These are phyloP conservation scores for Megamerina dolium DNA, from an alignment of 2,888 invertebrate genomes.

Conservation along the genomic window DNA sequence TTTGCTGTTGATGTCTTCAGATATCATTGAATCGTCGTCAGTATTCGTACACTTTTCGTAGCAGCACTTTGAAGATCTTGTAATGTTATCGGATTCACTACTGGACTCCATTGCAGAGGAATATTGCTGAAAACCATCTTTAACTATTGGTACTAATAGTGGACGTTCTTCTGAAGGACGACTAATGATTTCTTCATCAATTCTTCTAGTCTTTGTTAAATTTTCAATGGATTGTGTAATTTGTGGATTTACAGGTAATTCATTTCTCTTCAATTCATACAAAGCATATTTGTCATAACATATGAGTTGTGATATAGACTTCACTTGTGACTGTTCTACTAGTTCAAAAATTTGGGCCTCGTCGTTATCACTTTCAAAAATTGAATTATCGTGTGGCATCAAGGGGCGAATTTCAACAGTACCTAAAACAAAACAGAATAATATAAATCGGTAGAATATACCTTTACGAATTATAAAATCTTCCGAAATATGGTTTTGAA, in stretches of 20 bases:
- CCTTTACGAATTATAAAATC: constrained; percentile 33
- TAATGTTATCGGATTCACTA: constrained; percentile 1
- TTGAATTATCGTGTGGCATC: constrained; percentile 20
- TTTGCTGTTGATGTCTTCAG: constrained; percentile 23
- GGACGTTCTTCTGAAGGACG: constrained; percentile 21
- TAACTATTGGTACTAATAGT: constrained; percentile 20
- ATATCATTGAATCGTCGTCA: constrained; percentile 14
- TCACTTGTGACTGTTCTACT: background rate
- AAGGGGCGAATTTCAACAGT: constrained; percentile 29
- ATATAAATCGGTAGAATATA: constrained; percentile 8
- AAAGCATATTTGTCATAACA: constrained; percentile 11
- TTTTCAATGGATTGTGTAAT: too few relatives aligned
- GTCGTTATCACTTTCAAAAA: constrained; percentile 28
- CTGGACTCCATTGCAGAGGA: constrained; percentile 11
- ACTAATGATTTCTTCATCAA: background rate
- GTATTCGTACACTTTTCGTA: constrained; percentile 7
- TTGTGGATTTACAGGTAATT: too few relatives aligned
- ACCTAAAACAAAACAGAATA: constrained; percentile 17
- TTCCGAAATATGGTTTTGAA: constrained; percentile 27
- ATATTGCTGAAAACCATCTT: constrained; percentile 18
- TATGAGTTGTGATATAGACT: constrained; percentile 17
- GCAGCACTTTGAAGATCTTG: background rate
- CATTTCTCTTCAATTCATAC: constrained; percentile 18
- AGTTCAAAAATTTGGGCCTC: constrained; percentile 32
- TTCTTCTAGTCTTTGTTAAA: too few relatives aligned